These are phyloP conservation scores for Campoplex nolae DNA, from an alignment of 2,888 invertebrate genomes.

Conservation along the genomic window DNA sequence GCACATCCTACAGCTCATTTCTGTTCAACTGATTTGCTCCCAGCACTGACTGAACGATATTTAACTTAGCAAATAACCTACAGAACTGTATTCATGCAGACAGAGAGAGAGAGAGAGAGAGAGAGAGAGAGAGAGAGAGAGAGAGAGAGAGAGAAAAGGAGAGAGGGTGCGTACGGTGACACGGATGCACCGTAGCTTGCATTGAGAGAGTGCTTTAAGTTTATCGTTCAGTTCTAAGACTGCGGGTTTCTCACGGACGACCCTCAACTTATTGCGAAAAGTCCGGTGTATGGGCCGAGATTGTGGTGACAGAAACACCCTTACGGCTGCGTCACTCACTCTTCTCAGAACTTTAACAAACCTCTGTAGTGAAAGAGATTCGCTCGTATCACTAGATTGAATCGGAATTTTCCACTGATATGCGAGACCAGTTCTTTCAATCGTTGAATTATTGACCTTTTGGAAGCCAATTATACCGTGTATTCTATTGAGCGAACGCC, in stretches of 20 bases:
- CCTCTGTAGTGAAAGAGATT: conserved; percentile 29
- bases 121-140: background rate
- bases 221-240: conserved; percentile 61
- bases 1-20: conserved; percentile 37
- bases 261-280: conserved; percentile 22
- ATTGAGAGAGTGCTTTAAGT: conserved; percentile 51
- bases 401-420: conserved; percentile 53
- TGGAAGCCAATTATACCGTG: conserved; percentile 61
- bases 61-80: conserved; percentile 54
- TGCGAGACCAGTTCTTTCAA: conserved; percentile 26
- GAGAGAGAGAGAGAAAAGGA: background rate
- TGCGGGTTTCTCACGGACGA: conserved; percentile 44
- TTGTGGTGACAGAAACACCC: conserved; percentile 44
- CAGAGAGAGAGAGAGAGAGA: conserved; percentile 30
- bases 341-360: background rate
- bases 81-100: conserved; percentile 37
- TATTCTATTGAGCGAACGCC: conserved; percentile 47
- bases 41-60: conserved; percentile 48
- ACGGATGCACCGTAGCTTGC: conserved; percentile 23
- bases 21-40: conserved; percentile 64
- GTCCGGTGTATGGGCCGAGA: conserved; percentile 35
- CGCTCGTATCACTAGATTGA: conserved; percentile 49
- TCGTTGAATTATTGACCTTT: conserved; percentile 57
- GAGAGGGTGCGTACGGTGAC: background rate
- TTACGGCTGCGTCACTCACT: conserved; percentile 31